These are phyloP conservation scores for Anthophora plumipes DNA, from an alignment of 2,888 invertebrate species.

Conservation along the genomic window DNA sequence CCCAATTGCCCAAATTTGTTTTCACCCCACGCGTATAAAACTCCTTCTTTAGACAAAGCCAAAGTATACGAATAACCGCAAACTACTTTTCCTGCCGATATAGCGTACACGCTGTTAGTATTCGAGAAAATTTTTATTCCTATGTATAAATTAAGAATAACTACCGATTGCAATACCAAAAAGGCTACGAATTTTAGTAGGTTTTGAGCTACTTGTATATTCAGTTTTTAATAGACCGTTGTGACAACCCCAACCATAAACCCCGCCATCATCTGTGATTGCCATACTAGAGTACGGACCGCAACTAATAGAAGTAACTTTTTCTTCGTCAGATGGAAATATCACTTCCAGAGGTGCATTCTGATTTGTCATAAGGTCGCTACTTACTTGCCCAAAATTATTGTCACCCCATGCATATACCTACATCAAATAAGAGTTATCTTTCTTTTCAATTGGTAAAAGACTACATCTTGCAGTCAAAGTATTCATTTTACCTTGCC, in stretches of 20 bases:
- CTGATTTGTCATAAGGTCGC: conserved; percentile 86
- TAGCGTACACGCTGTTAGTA: conserved; percentile 75
- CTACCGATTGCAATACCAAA: conserved; percentile 83
- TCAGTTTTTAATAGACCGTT: conserved; percentile 87
- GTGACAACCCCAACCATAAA: conserved; percentile 88
- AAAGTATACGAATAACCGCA: conserved; percentile 88
- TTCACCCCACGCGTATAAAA: conserved; percentile 88
- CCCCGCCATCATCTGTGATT: conserved; percentile 86
- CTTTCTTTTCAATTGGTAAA: background rate
- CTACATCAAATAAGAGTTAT: conserved; percentile 78
- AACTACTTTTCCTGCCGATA: conserved; percentile 82
- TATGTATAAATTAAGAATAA: background rate
- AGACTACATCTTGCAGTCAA: background rate
- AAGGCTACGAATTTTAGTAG: conserved; percentile 85
- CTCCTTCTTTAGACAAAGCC: conserved; percentile 87
- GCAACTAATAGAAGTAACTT: conserved; percentile 86
- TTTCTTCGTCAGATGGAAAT: conserved; percentile 84
- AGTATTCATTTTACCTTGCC: conserved; percentile 85
- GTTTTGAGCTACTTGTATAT: conserved; percentile 86
- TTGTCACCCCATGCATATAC: conserved; percentile 88
- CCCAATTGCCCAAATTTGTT: conserved; percentile 88
- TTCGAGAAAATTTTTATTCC: background rate
- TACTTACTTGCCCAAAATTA: conserved; percentile 87
- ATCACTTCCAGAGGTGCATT: conserved; percentile 85
- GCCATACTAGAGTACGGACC: conserved; percentile 87